Base-by-base conservation (phyloP, 2,797 vertebrate species). In the Crotalus adamanteus region DNA sequence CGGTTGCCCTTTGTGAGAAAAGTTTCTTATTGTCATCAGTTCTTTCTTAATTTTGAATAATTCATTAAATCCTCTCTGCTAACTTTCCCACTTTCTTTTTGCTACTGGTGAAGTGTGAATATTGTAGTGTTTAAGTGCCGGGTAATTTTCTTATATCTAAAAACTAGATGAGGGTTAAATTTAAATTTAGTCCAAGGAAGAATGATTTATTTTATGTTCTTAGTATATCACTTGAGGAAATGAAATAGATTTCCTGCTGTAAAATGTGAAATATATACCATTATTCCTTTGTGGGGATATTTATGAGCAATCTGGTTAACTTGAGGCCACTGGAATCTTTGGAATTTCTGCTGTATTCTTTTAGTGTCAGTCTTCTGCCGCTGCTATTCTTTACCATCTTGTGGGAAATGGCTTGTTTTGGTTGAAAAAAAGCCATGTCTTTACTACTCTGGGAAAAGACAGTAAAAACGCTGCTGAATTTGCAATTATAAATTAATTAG, bases 281-380 rank as follows among this genome's bases (percentile, higher is more conserved):
- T 88, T 91, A 88, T 92, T 92, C 31, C 86, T 88, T 91, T 86
- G 69, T 92, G 90, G 86, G 87, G 88, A 92, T 91, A 92, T 92
- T 86, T 92, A 73, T 88, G 92, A 87, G 51, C 69, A 91, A 28
- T 53, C 73, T 60, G 92, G 59, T 88, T 53, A 91, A 86, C 25
- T 53, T 85, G 59, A 94, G 37, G 28, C 69, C 60, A 12, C 86
- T 88, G 91, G 89, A 92, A 94, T 92, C 26, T 59, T 63, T 94
- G 61, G 87, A 89, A 94, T 89, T 55, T 26, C 53, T 69, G 22
- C 60, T 89, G 73, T 89, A 4, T 86, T 57, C 69, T 92, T 90
- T 63, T 42, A 47, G n/a, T n/a, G 37, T 63, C 31, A 55, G 37
- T 61, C 55, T 55, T 22, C 69, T 61, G 42, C 56, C 78, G 16